Conservation (phyloP, 1,140 invertebrate genomes). For the Protaetia brevitarsis region DNA sequence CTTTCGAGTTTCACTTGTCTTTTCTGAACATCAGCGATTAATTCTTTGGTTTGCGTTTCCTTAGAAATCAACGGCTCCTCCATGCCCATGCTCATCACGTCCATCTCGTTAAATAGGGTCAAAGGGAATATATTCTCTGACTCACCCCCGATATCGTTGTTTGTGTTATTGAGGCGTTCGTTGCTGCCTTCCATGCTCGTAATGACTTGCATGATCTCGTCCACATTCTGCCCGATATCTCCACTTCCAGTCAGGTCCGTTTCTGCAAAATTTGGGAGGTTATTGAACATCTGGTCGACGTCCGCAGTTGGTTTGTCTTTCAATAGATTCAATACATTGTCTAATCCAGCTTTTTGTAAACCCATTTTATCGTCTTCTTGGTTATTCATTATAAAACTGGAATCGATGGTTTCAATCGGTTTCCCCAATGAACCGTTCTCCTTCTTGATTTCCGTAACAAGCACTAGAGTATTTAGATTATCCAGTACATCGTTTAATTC, state of each 20-base stretch:
- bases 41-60: constrained; percentile 47
- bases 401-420: constrained; percentile 27
- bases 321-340: constrained; percentile 33
- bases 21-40: constrained; percentile 47
- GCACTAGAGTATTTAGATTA: constrained; percentile 32
- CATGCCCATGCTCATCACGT: constrained; percentile 58
- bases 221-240: constrained; percentile 58
- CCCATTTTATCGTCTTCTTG: constrained; percentile 64
- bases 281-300: constrained; percentile 56
- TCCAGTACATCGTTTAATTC: constrained; percentile 23
- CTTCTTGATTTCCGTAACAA: constrained; percentile 29
- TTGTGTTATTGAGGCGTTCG: constrained; percentile 45
- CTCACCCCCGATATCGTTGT: constrained; percentile 49
- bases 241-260: constrained; percentile 40
- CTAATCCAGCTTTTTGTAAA: constrained; percentile 47
- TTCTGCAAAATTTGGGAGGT: constrained; percentile 40
- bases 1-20: constrained; percentile 64
- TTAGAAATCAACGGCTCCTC: constrained; percentile 51
- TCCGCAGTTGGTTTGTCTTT: constrained; percentile 44
- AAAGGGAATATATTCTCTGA: constrained; percentile 59
- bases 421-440: constrained; percentile 25
- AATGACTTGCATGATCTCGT: constrained; percentile 61
- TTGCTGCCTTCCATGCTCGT: constrained; percentile 62
- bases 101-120: constrained; percentile 54
- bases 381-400: constrained; percentile 47